These are phyloP conservation scores for Lerema accius DNA, from an alignment of 1,140 invertebrate genomes.

Conservation along the genomic window DNA sequence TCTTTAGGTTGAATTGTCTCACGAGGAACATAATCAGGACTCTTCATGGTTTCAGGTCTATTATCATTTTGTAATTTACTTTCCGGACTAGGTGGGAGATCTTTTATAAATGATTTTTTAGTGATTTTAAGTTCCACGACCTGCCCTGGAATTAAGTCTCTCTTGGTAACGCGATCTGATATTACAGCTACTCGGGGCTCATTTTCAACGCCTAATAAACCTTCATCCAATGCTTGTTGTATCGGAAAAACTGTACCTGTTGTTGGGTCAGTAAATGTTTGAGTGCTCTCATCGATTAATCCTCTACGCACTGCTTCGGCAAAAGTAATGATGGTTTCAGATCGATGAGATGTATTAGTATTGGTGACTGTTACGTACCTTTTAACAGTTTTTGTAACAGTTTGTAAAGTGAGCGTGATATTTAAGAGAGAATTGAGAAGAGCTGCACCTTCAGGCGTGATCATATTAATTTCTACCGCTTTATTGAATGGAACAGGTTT, in stretches of 20 bases:
- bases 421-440: slow-evolving; percentile 92
- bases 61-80: slow-evolving; percentile 70
- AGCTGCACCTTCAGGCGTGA: slow-evolving; percentile 93
- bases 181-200: slow-evolving; percentile 67
- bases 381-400: slow-evolving; percentile 91
- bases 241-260: slow-evolving; percentile 90
- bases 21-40: slow-evolving; percentile 59
- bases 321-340: slow-evolving; percentile 88
- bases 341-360: slow-evolving; percentile 83
- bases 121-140: slow-evolving; percentile 81
- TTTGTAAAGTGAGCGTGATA: slow-evolving; percentile 93
- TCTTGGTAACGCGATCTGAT: slow-evolving; percentile 68
- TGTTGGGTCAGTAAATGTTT: slow-evolving; percentile 91
- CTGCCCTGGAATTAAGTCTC: slow-evolving; percentile 73
- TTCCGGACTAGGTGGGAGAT: slow-evolving; percentile 71
- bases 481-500: slow-evolving; percentile 92
- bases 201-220: slow-evolving; percentile 85
- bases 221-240: slow-evolving; percentile 91
- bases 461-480: slow-evolving; percentile 92
- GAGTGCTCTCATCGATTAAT: slow-evolving; percentile 90
- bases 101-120: slow-evolving; percentile 81
- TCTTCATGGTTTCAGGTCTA: slow-evolving; percentile 79
- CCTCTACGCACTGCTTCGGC: slow-evolving; percentile 90
- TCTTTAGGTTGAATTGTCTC: slow-evolving; percentile 58
- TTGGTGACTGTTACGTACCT: slow-evolving; percentile 90